Percentiles rank a stretch among this genome's conserved stretches.
These are phyloP conservation scores for Actinopyga echinites DNA, from an alignment of 53 echinoderm and acorn worm species.

Conservation along the genomic window DNA sequence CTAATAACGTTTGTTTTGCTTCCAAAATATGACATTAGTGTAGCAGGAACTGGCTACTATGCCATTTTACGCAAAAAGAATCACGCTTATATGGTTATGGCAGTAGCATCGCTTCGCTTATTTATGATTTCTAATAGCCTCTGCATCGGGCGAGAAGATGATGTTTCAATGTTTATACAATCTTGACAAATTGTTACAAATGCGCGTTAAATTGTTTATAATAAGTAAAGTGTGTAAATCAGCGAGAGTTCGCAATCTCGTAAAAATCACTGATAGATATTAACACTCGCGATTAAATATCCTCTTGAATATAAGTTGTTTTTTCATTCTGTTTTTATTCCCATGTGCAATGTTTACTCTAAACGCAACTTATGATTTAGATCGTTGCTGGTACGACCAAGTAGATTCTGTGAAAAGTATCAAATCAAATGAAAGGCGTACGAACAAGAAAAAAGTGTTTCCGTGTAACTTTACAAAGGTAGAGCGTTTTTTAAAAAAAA, in stretches of 20 bases:
- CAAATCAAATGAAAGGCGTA: too few species aligned
- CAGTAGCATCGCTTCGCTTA: conserved; percentile 21
- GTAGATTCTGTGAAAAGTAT: too few species aligned
- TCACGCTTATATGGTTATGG: neutral
- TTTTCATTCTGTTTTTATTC: too few species aligned
- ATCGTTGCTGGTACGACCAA: too few species aligned
- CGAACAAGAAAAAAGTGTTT: too few species aligned
- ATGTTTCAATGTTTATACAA: conserved; percentile 36
- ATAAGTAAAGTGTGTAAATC: conserved; percentile 13
- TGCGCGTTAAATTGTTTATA: conserved; percentile 47
- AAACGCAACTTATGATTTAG: too few species aligned
- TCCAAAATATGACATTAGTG: neutral
- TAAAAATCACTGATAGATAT: neutral
- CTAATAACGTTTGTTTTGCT: neutral
- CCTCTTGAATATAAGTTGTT: too few species aligned
- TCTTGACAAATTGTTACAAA: conserved; percentile 43
- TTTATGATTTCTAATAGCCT: conserved; percentile 14
- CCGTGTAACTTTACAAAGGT: too few species aligned
- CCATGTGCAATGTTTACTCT: too few species aligned
- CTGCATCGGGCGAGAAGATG: neutral
- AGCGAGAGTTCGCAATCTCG: conserved; percentile 1
- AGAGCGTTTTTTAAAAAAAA: too few species aligned
- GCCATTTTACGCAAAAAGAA: neutral
- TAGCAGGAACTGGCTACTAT: neutral
- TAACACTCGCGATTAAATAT: too few species aligned